Base-by-base conservation (phyloP, 2,113 vertebrate genomes). In the Hepsetus odoe region DNA sequence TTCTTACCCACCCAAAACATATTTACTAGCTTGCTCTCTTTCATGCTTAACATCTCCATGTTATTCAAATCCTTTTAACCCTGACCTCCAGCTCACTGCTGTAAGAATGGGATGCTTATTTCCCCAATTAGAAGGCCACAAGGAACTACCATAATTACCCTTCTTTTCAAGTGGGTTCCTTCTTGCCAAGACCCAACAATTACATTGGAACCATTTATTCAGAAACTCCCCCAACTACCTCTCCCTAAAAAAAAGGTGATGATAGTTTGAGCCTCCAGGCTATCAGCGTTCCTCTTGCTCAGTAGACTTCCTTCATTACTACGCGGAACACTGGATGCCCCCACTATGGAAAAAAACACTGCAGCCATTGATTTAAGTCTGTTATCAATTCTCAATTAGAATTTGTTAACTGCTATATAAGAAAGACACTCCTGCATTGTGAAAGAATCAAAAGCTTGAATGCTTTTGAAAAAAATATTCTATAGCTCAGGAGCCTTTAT, bases 121-220 rank as follows among this genome's bases (percentile, higher is more conserved):
- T 72, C 22, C 20, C 42, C 20, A 78, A 59, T 61, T 61, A 71
- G 8, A 38, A 71, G 66, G 62, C 73, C 24, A 18, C 42, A 38
- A 65, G 38, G 64, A 77, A 61, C 56, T 53, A 75, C 53, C 64
- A 61, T 73, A 77, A 77, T 82, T 68, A 46, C 71, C 30, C 46
- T 38, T 67, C 64, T 53, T 78, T 71, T 78, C 33, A 81, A 77
- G 69, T 59, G 49, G 20, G 64, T 77, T 59, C 72, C 68, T 59
- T 24, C 35, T 32, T 42, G 18, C 32, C 64, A 30, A 72, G 44
- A 56, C 44, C 51, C 76, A 69, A 77, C 51, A 61, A 68, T 77
- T 82, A 82, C 74, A 77, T 20, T 53, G 53, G 51, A 77, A 77
- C 42, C 40, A 67, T 61, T 82, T 62, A 53, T 18, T 32, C 44